These are phyloP conservation scores for Drymonia ruficornis DNA, from an alignment of 2,888 invertebrate genomes.

Conservation along the genomic window DNA sequence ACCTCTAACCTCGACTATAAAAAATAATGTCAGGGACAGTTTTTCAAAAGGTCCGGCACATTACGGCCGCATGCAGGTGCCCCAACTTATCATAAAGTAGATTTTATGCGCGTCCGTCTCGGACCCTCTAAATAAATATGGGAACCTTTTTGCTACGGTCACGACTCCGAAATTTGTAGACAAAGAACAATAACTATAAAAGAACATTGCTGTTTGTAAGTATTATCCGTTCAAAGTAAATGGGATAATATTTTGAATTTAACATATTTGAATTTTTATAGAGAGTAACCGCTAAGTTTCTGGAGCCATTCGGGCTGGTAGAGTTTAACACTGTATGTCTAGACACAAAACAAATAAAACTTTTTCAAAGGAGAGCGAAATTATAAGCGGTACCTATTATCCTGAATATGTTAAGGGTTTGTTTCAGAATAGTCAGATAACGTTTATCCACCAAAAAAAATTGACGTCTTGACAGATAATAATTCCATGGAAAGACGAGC, in stretches of 20 bases:
- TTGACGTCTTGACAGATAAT: too few species aligned
- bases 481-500: too few species aligned
- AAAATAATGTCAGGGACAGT: constrained; percentile 31
- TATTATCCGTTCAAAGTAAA: not conserved
- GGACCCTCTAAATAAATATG: constrained; percentile 26
- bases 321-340: too few species aligned
- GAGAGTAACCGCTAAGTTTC: not conserved
- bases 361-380: too few species aligned
- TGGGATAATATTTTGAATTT: not conserved
- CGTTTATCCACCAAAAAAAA: too few species aligned
- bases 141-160: constrained; percentile 13
- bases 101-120: constrained; percentile 29
- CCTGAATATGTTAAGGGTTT: too few species aligned
- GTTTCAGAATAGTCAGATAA: too few species aligned
- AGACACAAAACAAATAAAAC: too few species aligned
- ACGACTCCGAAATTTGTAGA: constrained; percentile 21
- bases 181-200: constrained; percentile 20
- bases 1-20: constrained; percentile 1
- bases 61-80: constrained; percentile 32
- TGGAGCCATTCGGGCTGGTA: too few species aligned
- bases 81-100: constrained; percentile 34
- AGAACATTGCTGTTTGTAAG: constrained; percentile 3
- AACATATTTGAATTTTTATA: not conserved
- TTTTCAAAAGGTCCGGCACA: constrained; percentile 27
- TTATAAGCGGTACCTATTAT: too few species aligned